Percentiles rank a stretch among this genome's conserved stretches.
These are phyloP conservation scores for Dromococcyx pavoninus DNA, from an alignment of 2,797 vertebrate genomes.

Conservation along the genomic window DNA sequence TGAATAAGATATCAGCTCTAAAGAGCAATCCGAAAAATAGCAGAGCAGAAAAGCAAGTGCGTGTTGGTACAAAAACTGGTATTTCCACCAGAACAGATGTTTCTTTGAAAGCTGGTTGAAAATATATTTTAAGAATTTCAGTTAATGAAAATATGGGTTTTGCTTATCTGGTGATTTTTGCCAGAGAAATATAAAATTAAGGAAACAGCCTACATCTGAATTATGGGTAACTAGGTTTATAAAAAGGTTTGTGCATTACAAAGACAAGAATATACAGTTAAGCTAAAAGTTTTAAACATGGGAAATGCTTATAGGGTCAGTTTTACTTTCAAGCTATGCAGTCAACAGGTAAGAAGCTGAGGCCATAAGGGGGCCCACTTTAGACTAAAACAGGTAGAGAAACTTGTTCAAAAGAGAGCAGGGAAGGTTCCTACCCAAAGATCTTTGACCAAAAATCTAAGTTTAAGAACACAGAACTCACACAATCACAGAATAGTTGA, in stretches of 20 bases:
- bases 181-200: neutral
- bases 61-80: neutral
- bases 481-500: neutral
- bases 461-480: neutral
- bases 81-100: neutral
- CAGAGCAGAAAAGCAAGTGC: neutral
- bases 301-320: neutral
- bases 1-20: neutral
- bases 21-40: neutral
- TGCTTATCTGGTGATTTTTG: neutral
- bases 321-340: neutral
- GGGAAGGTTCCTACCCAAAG: neutral
- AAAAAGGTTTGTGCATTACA: neutral
- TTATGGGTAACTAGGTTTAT: neutral
- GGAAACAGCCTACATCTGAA: neutral
- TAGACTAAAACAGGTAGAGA: neutral
- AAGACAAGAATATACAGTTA: neutral
- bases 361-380: accelerated
- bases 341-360: neutral
- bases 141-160: neutral
- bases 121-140: neutral
- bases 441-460: neutral
- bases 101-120: neutral
- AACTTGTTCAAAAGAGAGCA: neutral
- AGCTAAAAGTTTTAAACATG: neutral